Percentiles rank a stretch among this genome's conserved stretches.
Evolutionary conservation across 2,113 vertebrate species (phyloP).

Genomic region (Psilopsiagon aurifrons): DNA sequence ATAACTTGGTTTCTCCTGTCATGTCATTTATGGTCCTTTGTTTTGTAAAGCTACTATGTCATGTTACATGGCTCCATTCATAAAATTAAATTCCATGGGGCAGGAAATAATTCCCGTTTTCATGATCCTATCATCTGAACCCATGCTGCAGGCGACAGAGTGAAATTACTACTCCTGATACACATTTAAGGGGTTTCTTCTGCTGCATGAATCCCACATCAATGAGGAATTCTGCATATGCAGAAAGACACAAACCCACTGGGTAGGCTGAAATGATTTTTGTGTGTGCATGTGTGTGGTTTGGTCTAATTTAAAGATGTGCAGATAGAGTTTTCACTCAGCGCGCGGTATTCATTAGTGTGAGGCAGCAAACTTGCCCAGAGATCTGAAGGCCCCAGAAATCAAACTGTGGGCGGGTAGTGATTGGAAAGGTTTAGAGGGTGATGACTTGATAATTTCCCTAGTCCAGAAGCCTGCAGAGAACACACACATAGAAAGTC

Average conservation of each 20-base stretch:
- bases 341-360: slow-evolving; percentile 25
- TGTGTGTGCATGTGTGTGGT: slow-evolving; percentile 20
- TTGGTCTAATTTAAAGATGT: slow-evolving; percentile 61
- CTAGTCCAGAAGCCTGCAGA: slow-evolving; percentile 43
- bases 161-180: slow-evolving; percentile 45
- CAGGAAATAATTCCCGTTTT: slow-evolving; percentile 49
- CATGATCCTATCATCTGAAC: background rate
- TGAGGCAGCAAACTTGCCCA: slow-evolving; percentile 36
- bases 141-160: slow-evolving; percentile 39
- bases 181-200: slow-evolving; percentile 54
- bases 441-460: slow-evolving; percentile 65
- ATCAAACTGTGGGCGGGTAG: slow-evolving; percentile 50
- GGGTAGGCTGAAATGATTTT: slow-evolving; percentile 43
- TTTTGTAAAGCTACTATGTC: slow-evolving; percentile 4
- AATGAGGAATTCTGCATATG: slow-evolving; percentile 4
- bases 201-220: slow-evolving; percentile 47
- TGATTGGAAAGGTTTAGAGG: slow-evolving; percentile 57
- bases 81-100: slow-evolving; percentile 6
- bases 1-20: slow-evolving; percentile 9
- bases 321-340: slow-evolving; percentile 65
- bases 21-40: background rate
- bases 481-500: slow-evolving; percentile 41
- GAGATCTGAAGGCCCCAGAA: slow-evolving; percentile 54
- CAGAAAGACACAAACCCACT: slow-evolving; percentile 29
- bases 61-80: slow-evolving; percentile 15